phyloP scores from a whole-genome alignment of 2,113 vertebrate species.

The Vidua chalybeata region DNA sequence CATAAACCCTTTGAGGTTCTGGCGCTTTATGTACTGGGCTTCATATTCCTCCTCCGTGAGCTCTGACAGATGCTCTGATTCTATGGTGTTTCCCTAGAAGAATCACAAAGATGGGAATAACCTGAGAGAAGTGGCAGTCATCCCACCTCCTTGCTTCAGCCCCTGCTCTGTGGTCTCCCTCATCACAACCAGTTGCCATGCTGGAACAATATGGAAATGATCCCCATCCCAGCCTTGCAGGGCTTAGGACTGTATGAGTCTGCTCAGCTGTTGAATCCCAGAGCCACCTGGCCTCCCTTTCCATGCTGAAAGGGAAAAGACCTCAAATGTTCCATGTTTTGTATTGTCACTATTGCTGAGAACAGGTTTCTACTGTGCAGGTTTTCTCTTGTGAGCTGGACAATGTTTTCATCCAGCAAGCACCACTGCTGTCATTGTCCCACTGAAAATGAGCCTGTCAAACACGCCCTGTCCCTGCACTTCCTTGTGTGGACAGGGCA shows the following conservation, averaged over 20 bases:
- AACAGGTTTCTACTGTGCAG: not conserved
- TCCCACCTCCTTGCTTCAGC: not conserved
- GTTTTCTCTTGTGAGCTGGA: not conserved
- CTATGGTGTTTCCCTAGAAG: conserved; percentile 89
- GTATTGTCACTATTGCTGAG: not conserved
- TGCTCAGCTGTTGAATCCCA: not conserved
- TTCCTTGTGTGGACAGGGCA: not conserved
- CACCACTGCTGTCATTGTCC: not conserved
- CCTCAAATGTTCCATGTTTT: not conserved
- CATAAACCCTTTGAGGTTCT: conserved; percentile 97
- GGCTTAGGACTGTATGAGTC: not conserved
- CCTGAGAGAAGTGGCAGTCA: not conserved
- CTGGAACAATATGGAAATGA: not conserved
- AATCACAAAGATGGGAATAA: not conserved
- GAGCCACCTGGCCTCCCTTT: not conserved
- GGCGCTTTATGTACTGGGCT: conserved; percentile 90
- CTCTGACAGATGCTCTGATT: conserved; percentile 94
- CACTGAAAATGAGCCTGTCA: not conserved
- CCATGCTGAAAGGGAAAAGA: not conserved
- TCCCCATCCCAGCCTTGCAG: not conserved
- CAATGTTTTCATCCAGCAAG: not conserved
- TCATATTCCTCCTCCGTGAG: conserved; percentile 98
- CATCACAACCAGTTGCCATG: not conserved
- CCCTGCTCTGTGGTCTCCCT: not conserved
- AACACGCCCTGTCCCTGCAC: not conserved